These are phyloP conservation scores for Eriocheir sinensis DNA, from an alignment of 1,140 invertebrate genomes.

Conservation along the genomic window DNA sequence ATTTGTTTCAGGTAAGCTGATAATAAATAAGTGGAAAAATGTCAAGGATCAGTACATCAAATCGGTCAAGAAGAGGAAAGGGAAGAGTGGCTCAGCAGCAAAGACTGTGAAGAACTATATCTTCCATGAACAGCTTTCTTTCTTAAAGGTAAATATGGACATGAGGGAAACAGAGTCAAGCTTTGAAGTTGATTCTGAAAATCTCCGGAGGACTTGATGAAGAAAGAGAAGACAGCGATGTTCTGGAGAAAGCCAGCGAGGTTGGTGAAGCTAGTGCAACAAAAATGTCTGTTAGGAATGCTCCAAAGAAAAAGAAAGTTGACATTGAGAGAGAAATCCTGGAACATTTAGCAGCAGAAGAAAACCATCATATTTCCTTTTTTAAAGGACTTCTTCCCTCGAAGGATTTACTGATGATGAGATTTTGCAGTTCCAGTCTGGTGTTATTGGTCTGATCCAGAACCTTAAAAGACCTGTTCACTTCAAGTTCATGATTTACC, in stretches of 20 bases:
- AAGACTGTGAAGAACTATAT: constrained; percentile 23
- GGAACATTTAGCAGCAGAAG: constrained; percentile 37
- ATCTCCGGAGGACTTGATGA: background rate
- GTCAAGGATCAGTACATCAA: constrained; percentile 57
- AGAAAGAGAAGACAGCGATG: constrained; percentile 35
- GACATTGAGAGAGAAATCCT: constrained; percentile 27
- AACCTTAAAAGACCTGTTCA: constrained; percentile 45
- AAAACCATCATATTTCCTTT: constrained; percentile 30
- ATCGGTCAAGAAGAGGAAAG: constrained; percentile 32
- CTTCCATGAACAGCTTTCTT: constrained; percentile 34
- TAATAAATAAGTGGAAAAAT: constrained; percentile 50
- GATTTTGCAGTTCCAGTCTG: constrained; percentile 41
- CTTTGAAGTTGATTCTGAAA: constrained; percentile 37
- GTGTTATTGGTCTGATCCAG: constrained; percentile 47
- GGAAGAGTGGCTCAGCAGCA: constrained; percentile 36
- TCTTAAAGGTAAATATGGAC: constrained; percentile 39
- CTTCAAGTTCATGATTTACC: constrained; percentile 49
- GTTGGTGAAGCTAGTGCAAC: constrained; percentile 20
- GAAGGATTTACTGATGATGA: constrained; percentile 44
- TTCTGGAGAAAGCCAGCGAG: background rate
- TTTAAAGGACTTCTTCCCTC: constrained; percentile 37
- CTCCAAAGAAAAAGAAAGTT: constrained; percentile 32
- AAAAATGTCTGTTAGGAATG: constrained; percentile 8
- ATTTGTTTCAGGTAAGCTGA: constrained; percentile 66
- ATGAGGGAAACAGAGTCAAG: constrained; percentile 40